phyloP scores from a whole-genome alignment of 2,888 invertebrate genomes.

The Meta bourneti region DNA sequence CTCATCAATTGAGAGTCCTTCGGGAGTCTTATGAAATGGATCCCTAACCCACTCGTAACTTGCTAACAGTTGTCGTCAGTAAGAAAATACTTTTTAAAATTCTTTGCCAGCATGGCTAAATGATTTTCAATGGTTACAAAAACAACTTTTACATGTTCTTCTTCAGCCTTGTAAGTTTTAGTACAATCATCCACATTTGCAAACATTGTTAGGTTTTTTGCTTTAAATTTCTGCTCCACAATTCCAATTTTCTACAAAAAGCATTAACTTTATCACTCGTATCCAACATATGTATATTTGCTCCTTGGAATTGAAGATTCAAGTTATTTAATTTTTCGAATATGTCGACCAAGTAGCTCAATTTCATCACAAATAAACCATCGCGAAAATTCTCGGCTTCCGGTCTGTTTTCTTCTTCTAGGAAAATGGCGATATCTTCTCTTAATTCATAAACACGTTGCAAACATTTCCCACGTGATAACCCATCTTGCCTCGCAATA shows the following conservation, averaged over 20 bases:
- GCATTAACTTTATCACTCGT: slow-evolving; percentile 60
- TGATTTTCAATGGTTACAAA: no score
- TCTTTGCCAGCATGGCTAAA: no score
- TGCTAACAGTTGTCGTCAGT: slow-evolving; percentile 35
- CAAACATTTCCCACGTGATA: no score
- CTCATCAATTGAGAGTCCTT: slow-evolving; percentile 29
- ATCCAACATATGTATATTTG: slow-evolving; percentile 3
- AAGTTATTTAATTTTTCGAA: slow-evolving; percentile 58
- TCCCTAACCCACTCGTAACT: slow-evolving; percentile 70
- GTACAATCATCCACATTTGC: no score
- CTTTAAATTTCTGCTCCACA: slow-evolving; percentile 65
- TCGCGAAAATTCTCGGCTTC: slow-evolving; percentile 40
- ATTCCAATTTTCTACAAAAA: slow-evolving; percentile 61
- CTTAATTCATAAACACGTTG: no score
- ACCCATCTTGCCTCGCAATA: no score
- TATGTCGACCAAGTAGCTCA: slow-evolving; percentile 48
- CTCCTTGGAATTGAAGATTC: slow-evolving; percentile 45
- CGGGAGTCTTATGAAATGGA: slow-evolving; percentile 59
- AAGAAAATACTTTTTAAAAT: no score
- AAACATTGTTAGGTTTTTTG: slow-evolving; percentile 9
- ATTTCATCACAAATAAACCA: slow-evolving; percentile 47
- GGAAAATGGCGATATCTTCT: no score
- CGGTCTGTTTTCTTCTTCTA: slow-evolving; percentile 25
- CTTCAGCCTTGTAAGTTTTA: no score
- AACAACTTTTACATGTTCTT: no score